Base-by-base conservation (phyloP, 2,113 vertebrate genomes). In the Mus pahari region DNA sequence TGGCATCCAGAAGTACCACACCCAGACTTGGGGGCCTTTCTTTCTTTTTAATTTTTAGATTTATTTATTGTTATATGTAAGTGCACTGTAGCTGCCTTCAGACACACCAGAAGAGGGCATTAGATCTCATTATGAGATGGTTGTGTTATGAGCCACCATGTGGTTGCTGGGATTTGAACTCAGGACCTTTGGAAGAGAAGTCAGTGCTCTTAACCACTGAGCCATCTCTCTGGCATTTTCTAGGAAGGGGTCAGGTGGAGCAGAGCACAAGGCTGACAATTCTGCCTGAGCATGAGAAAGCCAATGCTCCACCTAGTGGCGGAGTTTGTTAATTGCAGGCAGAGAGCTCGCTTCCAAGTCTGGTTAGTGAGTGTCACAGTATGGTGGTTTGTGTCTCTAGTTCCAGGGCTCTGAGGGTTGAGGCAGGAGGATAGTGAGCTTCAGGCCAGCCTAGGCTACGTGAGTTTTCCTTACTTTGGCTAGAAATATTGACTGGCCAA, bases 271-370 rank as follows among this genome's bases (percentile, higher is more conserved):
- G 16, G 0, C 5, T 2, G 7, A 83, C 26, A 31, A 1, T 20
- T 31, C 2, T 14, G 62, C 39, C 62, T 71, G 19, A 13, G 70
- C 70, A 19, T 19, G 55, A 36, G 39, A 42, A 93, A 79, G 14
- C 42, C 33, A 79, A 68, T 28, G 2, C 33, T 17, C 93, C 97
- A 86, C 88, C 97, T 92, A 66, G 78, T 95, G 95, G 70, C 8
- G 0, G 2, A 7, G 36, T 7, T 70, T 94, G 17, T 53, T 94
- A 96, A 97, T 96, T 98, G 96, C 97, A 97, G 96, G 97, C 93
- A 93, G 94, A 83, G 55, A 62, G 81, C 55, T 7, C 1, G 13
- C 24, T 42, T 14, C 55, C 22, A 11, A 78, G 36, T 60, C 36
- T 17, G 48, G 31, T 20, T 79, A 53, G 48, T 33, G 48, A 78